Evolutionary conservation across 2,113 vertebrate species (phyloP).

Genomic region (Solea senegalensis): DNA sequence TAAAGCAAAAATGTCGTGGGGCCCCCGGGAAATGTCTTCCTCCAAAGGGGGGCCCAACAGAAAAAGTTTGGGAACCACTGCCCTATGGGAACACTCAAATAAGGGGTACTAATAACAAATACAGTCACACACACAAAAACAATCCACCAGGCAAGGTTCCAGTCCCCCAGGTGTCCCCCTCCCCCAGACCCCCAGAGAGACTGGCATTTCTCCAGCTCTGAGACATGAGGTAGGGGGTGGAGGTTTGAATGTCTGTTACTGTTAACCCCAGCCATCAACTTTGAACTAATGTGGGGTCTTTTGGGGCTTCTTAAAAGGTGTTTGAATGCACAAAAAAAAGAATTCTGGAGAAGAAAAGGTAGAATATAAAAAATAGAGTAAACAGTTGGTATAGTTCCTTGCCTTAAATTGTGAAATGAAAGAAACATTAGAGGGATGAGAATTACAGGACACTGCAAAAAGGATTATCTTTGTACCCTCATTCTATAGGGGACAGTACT

Average conservation of each 20-base stretch:
- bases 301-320: background rate
- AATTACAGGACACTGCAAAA: background rate
- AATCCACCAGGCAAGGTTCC: slow-evolving; percentile 11
- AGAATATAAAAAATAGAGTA: background rate
- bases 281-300: background rate
- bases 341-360: background rate
- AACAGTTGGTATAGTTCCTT: too few relatives aligned
- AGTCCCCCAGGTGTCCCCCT: slow-evolving; percentile 47
- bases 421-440: background rate
- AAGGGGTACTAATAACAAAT: background rate
- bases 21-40: too few relatives aligned
- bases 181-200: slow-evolving; percentile 51
- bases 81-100: too few relatives aligned
- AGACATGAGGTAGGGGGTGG: slow-evolving; percentile 8
- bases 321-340: background rate
- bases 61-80: too few relatives aligned
- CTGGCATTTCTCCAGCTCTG: slow-evolving; percentile 17
- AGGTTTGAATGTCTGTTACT: background rate
- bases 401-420: background rate
- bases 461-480: background rate
- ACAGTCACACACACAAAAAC: background rate
- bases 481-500: slow-evolving; percentile 1
- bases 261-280: background rate
- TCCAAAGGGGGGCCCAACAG: too few relatives aligned
- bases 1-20: too few relatives aligned